Base-by-base conservation (phyloP, 2,113 vertebrate genomes). In the Microcebus jonahi region DNA sequence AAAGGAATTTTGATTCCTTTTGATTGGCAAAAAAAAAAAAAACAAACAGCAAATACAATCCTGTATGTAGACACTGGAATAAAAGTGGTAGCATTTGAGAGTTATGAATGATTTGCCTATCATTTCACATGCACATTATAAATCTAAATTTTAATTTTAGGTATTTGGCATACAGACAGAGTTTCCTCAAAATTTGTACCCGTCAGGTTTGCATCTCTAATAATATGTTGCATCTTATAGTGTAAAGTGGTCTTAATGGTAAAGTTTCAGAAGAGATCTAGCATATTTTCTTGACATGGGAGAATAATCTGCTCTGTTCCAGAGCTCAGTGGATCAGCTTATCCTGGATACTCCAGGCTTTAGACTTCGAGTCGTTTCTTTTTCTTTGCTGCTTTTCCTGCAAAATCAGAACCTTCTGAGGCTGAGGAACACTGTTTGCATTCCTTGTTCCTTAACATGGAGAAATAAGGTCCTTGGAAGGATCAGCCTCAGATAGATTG, bases 391-490 rank as follows among this genome's bases (percentile, higher is more conserved):
- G 71, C 73, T 77, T 3, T 36, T 84, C 20, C 13, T 57, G 65
- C 9, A 25, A 76, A 90, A 45, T 57, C 63, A 59, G 90, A 79
- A 77, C 50, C 65, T 57, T 77, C 12, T 17, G 68, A 79, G 82
- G 11, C 73, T 29, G 29, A 95, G 87, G n/a, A 65, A 80, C 70
- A 17, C 42, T 29, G 11, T 85, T 48, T 57, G 73, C 15, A 20
- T 63, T 67, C 18, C 27, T 0, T 15, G n/a, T 80, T 81, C 63
- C 20, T 2, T 59, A 50, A 50, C 36, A 39, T 8, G 83, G 77
- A 89, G 88, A 80, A 89, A 93, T 70, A 71, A 76, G 85, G 55
- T 21, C 81, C 36, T 95, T 86, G 81, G 68, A 70, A 53, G 25
- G 76, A 50, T 4, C 55, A n/a, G 65, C 3, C 3, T 80, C 82